Percentiles rank a stretch among this genome's conserved stretches.
phyloP scores from a whole-genome alignment of 2,113 vertebrate genomes.

The Heloderma charlesbogerti region DNA sequence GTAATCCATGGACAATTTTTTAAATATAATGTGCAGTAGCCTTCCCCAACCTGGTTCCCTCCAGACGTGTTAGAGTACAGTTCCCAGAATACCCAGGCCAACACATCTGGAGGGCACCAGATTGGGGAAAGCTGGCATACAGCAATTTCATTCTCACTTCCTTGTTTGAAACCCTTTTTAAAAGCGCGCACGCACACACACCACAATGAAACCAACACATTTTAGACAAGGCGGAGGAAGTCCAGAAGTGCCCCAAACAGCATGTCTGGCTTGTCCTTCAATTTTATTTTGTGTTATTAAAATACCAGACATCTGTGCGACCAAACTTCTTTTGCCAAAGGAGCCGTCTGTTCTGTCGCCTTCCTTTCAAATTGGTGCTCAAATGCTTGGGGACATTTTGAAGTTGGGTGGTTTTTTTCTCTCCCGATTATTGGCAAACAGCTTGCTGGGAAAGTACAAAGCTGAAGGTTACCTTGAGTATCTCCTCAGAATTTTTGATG shows the following conservation, averaged over 20 bases:
- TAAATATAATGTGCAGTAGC: not conserved
- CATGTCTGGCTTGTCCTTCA: constrained; percentile 19
- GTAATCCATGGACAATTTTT: not conserved
- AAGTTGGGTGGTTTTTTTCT: not conserved
- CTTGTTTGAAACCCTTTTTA: not conserved
- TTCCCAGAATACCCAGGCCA: no score
- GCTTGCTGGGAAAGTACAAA: constrained; percentile 41
- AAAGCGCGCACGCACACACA: not conserved
- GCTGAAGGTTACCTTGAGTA: constrained; percentile 60
- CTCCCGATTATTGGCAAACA: constrained; percentile 40
- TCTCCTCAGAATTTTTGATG: constrained; percentile 53
- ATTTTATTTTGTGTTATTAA: not conserved
- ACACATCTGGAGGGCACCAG: no score
- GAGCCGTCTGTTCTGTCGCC: constrained; percentile 47
- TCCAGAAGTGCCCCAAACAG: not conserved
- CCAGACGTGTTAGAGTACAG: no score
- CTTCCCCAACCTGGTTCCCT: no score
- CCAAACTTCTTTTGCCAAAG: constrained; percentile 48
- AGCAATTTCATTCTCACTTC: not conserved
- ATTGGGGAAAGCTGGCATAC: no score
- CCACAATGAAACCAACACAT: no score
- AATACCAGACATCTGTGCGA: constrained; percentile 44
- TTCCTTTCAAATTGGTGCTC: constrained; percentile 40
- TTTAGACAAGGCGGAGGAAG: not conserved
- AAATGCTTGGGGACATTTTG: constrained; percentile 54